Percentiles rank a stretch among this genome's conserved stretches.
phyloP scores from a whole-genome alignment of 2,888 invertebrate species.

The Erebia ligea region DNA sequence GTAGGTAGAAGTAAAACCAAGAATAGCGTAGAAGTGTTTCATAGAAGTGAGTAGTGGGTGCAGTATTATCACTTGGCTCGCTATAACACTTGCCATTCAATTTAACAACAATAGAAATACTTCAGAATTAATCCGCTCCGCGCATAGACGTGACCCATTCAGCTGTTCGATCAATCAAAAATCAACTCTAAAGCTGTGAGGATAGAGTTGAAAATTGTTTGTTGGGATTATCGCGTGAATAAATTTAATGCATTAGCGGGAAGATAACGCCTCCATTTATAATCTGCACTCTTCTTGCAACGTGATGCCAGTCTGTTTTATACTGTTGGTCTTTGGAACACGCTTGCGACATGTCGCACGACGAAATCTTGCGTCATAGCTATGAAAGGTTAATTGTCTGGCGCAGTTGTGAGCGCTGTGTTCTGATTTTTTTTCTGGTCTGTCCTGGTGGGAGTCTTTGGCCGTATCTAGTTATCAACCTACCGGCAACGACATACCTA shows the following conservation, averaged over 20 bases:
- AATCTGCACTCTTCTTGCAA: conserved; percentile 34
- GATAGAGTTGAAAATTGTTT: conserved; percentile 4
- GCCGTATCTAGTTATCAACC: too few relatives aligned
- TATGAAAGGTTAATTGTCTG: background rate
- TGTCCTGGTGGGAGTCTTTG: too few relatives aligned
- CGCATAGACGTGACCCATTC: conserved; percentile 31
- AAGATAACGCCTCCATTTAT: conserved; percentile 35
- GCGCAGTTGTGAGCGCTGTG: too few relatives aligned
- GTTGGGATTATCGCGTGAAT: conserved; percentile 47
- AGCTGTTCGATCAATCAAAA: conserved; percentile 9
- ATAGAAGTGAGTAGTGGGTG: background rate
- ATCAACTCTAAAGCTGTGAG: background rate
- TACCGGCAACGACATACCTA: too few relatives aligned
- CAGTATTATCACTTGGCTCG: conserved; percentile 13
- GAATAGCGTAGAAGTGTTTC: background rate
- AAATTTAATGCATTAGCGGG: conserved; percentile 57
- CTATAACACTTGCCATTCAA: conserved; percentile 13
- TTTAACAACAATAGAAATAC: conserved; percentile 8
- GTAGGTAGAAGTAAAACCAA: background rate
- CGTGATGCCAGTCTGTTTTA: conserved; percentile 27
- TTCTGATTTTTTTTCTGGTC: background rate
- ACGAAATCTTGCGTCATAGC: background rate
- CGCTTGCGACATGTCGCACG: background rate
- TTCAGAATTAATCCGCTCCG: conserved; percentile 23
- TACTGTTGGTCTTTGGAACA: background rate